Conservation (phyloP, 2,113 vertebrate genomes). For the Chaenocephalus aceratus region DNA sequence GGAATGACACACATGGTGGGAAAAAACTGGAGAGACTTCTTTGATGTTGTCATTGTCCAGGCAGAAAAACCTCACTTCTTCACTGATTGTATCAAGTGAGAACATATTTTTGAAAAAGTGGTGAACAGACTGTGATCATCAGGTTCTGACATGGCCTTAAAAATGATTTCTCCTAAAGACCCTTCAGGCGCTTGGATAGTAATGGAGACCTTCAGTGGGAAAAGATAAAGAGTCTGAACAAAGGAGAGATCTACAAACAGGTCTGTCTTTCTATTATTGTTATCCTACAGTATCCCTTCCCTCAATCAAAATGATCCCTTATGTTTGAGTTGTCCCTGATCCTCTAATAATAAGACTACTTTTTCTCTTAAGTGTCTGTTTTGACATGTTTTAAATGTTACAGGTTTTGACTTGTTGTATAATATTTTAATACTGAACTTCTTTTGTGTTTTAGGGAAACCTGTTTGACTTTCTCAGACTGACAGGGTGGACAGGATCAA, state of each 20-base stretch:
- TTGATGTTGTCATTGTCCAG: slow-evolving; percentile 89
- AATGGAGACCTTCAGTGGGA: slow-evolving; percentile 89
- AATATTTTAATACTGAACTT: not conserved
- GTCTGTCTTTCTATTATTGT: slow-evolving; percentile 48
- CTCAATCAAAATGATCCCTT: not conserved
- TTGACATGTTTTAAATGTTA: not conserved
- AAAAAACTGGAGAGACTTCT: slow-evolving; percentile 88
- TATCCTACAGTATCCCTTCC: not conserved
- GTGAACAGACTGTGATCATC: not conserved
- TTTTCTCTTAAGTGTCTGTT: slow-evolving; percentile 3
- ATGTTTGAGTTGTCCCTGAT: not conserved
- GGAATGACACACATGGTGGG: slow-evolving; percentile 91
- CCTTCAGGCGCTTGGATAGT: slow-evolving; percentile 85
- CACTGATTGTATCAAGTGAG: slow-evolving; percentile 89
- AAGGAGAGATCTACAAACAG: slow-evolving; percentile 90
- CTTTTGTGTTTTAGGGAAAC: slow-evolving; percentile 88
- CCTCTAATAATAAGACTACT: not conserved
- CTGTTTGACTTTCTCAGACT: slow-evolving; percentile 94
- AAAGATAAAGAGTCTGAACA: slow-evolving; percentile 85
- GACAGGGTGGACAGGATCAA: slow-evolving; percentile 94
- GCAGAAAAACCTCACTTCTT: slow-evolving; percentile 91
- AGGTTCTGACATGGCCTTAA: not conserved
- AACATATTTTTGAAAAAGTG: slow-evolving; percentile 21
- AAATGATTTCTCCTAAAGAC: slow-evolving; percentile 68
- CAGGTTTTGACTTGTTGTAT: not conserved